Evolutionary conservation across 2,797 vertebrate species (phyloP).

Genomic region (Bovichtus diacanthus): DNA sequence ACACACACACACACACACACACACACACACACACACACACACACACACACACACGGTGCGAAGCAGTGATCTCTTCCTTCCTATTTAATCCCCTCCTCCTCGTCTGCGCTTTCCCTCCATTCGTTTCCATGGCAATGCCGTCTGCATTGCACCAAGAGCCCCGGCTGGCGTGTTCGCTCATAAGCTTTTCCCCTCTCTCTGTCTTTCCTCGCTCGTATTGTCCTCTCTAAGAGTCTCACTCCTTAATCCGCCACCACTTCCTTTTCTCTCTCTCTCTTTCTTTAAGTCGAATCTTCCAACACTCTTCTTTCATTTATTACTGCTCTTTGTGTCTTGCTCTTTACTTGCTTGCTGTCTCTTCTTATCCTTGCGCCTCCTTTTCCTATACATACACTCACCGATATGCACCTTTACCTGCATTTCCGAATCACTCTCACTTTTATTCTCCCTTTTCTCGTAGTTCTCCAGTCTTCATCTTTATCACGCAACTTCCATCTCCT

Average conservation of each 20-base stretch:
- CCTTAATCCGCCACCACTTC: conserved; percentile 29
- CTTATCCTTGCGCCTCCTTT: neutral
- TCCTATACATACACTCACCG: neutral
- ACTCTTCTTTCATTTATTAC: conserved; percentile 3
- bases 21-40: too few species aligned
- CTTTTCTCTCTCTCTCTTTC: conserved; percentile 2
- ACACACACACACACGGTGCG: conserved; percentile 39
- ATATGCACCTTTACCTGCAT: neutral
- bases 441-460: neutral
- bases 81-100: conserved; percentile 79
- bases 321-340: conserved; percentile 26
- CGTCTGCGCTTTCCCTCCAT: conserved; percentile 74
- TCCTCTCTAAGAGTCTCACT: conserved; percentile 49
- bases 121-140: conserved; percentile 91
- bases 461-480: conserved; percentile 19
- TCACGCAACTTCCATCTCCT: conserved; percentile 20
- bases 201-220: conserved; percentile 42
- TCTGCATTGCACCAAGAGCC: conserved; percentile 91
- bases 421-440: neutral
- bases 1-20: too few species aligned
- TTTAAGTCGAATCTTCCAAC: neutral
- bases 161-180: conserved; percentile 73
- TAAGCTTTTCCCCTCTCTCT: conserved; percentile 68
- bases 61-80: conserved; percentile 79
- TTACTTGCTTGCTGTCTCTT: conserved; percentile 11